Conservation (phyloP, 1,140 invertebrate genomes). For the Calliphora vicina region DNA sequence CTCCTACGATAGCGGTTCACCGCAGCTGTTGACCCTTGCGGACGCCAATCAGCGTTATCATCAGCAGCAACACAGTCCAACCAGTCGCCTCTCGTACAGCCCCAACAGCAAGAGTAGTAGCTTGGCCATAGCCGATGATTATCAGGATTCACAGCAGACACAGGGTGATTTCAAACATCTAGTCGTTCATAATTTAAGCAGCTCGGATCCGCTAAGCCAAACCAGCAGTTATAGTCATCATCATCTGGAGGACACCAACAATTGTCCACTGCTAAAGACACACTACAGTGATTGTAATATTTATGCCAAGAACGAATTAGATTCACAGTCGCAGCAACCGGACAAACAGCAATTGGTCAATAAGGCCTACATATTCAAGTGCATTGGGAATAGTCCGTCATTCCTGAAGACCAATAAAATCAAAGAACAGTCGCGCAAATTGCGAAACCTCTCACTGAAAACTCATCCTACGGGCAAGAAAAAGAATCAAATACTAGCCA, state of each 20-base stretch:
- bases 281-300: conserved; percentile 50
- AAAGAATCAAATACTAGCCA: conserved; percentile 59
- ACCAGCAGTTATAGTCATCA: conserved; percentile 46
- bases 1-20: conserved; percentile 56
- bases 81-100: conserved; percentile 45
- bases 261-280: conserved; percentile 40
- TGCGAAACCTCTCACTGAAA: conserved; percentile 59
- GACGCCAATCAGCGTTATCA: conserved; percentile 35
- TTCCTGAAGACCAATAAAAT: conserved; percentile 62
- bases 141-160: conserved; percentile 14
- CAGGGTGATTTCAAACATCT: conserved; percentile 37
- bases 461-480: conserved; percentile 49
- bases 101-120: conserved; percentile 38
- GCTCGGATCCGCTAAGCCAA: conserved; percentile 53
- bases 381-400: conserved; percentile 61
- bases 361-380: conserved; percentile 62
- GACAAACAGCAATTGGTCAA: conserved; percentile 61
- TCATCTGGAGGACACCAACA: conserved; percentile 14
- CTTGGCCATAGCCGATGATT: conserved; percentile 29
- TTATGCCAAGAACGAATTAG: conserved; percentile 54
- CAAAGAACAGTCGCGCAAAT: conserved; percentile 61
- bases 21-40: conserved; percentile 49
- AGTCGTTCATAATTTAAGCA: conserved; percentile 42
- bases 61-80: conserved; percentile 46
- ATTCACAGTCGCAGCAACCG: conserved; percentile 32